These are phyloP conservation scores for Colinus virginianus DNA, from an alignment of 2,113 vertebrate species.

Conservation along the genomic window DNA sequence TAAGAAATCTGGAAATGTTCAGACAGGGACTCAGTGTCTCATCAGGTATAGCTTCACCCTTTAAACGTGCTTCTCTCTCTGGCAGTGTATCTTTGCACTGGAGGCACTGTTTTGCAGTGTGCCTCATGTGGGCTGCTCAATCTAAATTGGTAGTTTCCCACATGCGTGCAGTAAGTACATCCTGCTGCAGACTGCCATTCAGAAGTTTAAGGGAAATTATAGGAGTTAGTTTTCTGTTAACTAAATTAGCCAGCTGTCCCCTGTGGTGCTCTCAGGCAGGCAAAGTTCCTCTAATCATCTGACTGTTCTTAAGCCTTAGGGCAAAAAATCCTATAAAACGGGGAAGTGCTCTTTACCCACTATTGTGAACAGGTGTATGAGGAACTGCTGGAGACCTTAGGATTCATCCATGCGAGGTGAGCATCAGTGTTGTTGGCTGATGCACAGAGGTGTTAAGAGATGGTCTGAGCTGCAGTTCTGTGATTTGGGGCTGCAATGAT, in stretches of 20 bases:
- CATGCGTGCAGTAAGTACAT: neutral
- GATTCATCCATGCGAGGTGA: neutral
- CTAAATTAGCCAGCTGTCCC: neutral
- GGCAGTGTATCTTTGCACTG: neutral
- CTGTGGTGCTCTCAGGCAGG: neutral
- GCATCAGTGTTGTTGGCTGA: rapidly evolving
- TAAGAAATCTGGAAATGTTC: neutral
- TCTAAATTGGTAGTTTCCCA: constrained; percentile 13
- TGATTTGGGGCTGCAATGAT: neutral
- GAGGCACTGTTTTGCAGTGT: neutral
- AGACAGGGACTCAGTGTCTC: rapidly evolving
- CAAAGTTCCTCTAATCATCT: neutral
- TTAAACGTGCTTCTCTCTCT: neutral
- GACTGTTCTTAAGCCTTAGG: neutral
- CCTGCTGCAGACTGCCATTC: neutral
- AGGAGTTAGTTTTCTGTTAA: constrained; percentile 19
- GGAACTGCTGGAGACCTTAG: neutral
- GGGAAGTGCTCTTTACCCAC: neutral
- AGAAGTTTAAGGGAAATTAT: neutral
- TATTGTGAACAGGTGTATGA: neutral
- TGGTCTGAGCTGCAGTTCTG: neutral
- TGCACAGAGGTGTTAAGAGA: neutral
- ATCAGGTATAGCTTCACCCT: rapidly evolving
- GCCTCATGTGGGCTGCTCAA: neutral
- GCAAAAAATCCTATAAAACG: neutral